Evolutionary conservation across 2,113 vertebrate genomes (phyloP).

Genomic region (Hydrolagus affinis): DNA sequence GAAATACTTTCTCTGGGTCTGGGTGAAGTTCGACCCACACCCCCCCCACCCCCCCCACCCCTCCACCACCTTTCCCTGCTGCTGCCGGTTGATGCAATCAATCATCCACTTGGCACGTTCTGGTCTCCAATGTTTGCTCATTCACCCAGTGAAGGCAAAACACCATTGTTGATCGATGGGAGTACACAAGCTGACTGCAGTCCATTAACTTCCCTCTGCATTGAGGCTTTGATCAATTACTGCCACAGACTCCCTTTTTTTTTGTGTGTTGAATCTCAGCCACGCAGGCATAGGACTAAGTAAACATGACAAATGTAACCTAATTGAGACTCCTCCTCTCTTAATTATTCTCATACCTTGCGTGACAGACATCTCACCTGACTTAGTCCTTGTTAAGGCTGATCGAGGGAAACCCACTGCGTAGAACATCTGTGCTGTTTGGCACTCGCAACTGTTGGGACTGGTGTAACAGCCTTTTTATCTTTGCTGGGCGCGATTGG

Average conservation of each 20-base stretch:
- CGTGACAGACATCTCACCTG: conserved; percentile 23
- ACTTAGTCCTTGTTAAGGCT: conserved; percentile 20
- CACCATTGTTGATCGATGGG: conserved; percentile 26
- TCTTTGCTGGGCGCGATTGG: too few species aligned
- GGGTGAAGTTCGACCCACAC: too few species aligned
- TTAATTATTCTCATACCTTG: conserved; percentile 27
- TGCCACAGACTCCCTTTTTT: background rate
- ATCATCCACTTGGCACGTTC: conserved; percentile 24
- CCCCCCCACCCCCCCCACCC: too few species aligned
- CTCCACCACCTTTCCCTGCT: too few species aligned
- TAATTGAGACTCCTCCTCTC: conserved; percentile 30
- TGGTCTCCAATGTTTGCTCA: conserved; percentile 28
- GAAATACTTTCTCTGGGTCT: too few species aligned
- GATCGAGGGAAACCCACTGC: conserved; percentile 24
- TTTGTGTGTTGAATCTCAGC: background rate
- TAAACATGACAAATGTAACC: conserved; percentile 31
- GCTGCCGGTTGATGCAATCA: conserved; percentile 29
- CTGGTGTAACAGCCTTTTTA: background rate
- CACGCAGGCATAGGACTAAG: background rate
- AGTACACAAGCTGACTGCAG: conserved; percentile 12
- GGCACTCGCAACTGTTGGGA: conserved; percentile 14
- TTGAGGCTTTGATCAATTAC: conserved; percentile 30
- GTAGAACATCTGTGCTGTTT: conserved; percentile 30
- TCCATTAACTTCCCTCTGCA: conserved; percentile 30
- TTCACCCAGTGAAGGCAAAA: conserved; percentile 24